These are phyloP conservation scores for Psittacara wagleri DNA, from an alignment of 2,113 vertebrate genomes.

Conservation along the genomic window DNA sequence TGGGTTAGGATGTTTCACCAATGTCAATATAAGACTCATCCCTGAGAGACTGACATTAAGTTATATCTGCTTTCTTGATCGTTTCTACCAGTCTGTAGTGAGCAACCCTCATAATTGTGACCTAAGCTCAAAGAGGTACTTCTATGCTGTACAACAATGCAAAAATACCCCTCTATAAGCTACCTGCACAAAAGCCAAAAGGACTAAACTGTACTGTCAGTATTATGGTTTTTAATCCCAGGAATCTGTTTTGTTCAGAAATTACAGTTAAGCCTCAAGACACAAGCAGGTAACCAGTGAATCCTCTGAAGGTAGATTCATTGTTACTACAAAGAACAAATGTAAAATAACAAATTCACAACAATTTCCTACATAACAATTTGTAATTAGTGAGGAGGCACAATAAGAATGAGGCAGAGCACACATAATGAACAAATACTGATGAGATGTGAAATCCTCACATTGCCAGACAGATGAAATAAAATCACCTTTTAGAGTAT, in stretches of 20 bases:
- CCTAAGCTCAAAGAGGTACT: background rate
- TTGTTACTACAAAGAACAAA: background rate
- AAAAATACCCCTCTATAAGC: background rate
- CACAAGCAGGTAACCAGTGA: background rate
- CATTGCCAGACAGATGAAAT: background rate
- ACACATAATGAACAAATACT: slow-evolving; percentile 22
- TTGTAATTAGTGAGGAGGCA: background rate
- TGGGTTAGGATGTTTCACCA: background rate
- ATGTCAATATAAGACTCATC: background rate
- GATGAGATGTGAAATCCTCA: background rate
- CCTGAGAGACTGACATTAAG: background rate
- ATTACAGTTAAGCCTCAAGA: background rate
- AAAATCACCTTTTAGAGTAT: background rate
- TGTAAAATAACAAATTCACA: background rate
- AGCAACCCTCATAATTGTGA: background rate
- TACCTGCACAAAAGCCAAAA: background rate
- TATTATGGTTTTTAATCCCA: background rate
- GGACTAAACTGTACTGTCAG: background rate
- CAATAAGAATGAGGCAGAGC: background rate
- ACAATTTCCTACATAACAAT: background rate
- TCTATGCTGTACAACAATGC: background rate
- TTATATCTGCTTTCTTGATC: background rate
- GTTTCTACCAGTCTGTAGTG: background rate
- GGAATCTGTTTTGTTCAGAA: background rate
- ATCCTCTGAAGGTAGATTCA: background rate